Evolutionary conservation across 1,140 invertebrate species (phyloP), one percentile per base, ranked within the genome.

Genomic region (Hyposmocoma kahamanoa): DNA sequence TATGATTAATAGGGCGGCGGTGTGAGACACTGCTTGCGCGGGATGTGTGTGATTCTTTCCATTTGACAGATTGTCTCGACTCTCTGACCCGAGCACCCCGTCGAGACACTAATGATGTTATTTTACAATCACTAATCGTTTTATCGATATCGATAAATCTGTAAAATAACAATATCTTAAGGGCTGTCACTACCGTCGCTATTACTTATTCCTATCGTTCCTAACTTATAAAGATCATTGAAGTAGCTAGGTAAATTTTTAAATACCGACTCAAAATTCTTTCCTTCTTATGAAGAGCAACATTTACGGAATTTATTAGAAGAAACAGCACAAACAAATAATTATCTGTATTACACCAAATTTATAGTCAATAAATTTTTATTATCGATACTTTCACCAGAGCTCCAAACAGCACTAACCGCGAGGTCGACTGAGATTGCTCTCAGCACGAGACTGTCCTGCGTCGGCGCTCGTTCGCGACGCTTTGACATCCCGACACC

Each of bases 371-470:
- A 26, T 6, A 26, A 26, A 26, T 26, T 5, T 26, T 34, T 3
- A 10, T 49, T 53, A 72, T 77, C 73, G 72, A 74, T 66, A 67
- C 32, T 50, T 58, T 60, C 56, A 54, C 47, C 38, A 26, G 22
- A 20, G 8, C 5, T 9, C 36, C 10, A 8, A 15, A 44, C 75
- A 75, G 57, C 71, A 50, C 70, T 83, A 71, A 30, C 20, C 53
- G 46, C 61, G 66, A 71, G 75, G 65, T 84, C 65, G 73, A 44
- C 65, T 68, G 58, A 82, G 81, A 84, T 84, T 84, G 67, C 81
- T 84, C 81, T 81, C 81, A 84, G 81, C 81, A 84, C 78, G 81
- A 84, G 71, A 84, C 75, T 79, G 78, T 79, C 77, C 78, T 63
- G 71, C 69, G 76, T 77, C 72, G 75, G 78, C 78, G 78, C 71